phyloP scores from a whole-genome alignment of 2,113 vertebrate species.

The Asarcornis scutulata region DNA sequence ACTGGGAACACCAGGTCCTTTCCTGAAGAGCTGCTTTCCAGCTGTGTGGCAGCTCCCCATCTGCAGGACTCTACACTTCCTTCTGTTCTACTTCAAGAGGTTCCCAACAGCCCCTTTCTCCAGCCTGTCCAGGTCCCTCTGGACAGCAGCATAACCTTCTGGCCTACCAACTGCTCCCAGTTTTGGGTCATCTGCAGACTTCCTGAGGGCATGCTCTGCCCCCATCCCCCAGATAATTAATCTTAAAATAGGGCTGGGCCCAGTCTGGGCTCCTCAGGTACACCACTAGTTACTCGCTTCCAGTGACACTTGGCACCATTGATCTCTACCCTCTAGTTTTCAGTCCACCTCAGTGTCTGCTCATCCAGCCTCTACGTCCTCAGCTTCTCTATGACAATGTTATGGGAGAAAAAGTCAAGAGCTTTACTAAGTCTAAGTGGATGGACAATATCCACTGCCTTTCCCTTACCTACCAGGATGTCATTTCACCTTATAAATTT shows the following conservation, averaged over 20 bases:
- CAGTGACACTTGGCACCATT: background rate
- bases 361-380: background rate
- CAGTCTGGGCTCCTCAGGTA: background rate
- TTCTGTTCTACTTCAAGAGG: too few relatives aligned
- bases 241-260: background rate
- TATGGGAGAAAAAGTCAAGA: background rate
- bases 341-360: background rate
- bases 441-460: background rate
- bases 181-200: background rate
- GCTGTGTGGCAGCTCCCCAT: too few relatives aligned
- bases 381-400: background rate
- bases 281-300: background rate
- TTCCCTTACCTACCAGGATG: background rate
- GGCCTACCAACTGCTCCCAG: too few relatives aligned
- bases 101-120: too few relatives aligned
- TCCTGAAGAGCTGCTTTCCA: too few relatives aligned
- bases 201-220: background rate
- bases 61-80: too few relatives aligned
- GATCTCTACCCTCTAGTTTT: background rate
- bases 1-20: too few relatives aligned
- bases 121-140: too few relatives aligned
- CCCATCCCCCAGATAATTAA: background rate
- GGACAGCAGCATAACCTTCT: too few relatives aligned
- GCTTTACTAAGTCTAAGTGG: background rate
- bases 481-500: background rate